Evolutionary conservation across 64 coral and sea anemone species (phyloP).

Genomic region (Exaiptasia diaphana): DNA sequence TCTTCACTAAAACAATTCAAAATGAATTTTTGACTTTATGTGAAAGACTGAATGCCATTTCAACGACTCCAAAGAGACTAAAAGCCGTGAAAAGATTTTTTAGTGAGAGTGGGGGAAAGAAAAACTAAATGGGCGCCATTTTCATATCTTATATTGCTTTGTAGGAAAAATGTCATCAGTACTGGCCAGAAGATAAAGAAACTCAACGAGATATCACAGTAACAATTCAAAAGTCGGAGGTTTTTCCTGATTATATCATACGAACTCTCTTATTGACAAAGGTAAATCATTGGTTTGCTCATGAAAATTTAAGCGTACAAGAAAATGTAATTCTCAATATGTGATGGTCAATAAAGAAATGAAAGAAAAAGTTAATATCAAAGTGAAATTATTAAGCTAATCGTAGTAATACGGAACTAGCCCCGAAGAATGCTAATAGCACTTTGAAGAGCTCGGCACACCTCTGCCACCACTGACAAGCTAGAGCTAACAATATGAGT

Average conservation of each 20-base stretch:
- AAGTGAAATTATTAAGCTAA: too few species aligned
- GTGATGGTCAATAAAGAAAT: too few species aligned
- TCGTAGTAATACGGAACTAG: too few species aligned
- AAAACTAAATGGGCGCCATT: too few species aligned
- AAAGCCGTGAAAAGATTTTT: not conserved
- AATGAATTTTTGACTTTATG: not conserved
- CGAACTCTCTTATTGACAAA: slow-evolving; percentile 59
- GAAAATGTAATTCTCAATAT: too few species aligned
- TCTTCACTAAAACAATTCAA: not conserved
- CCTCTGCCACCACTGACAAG: too few species aligned
- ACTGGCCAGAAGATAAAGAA: slow-evolving; percentile 65
- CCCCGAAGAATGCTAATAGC: too few species aligned
- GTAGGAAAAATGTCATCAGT: slow-evolving; percentile 77
- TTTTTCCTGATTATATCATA: slow-evolving; percentile 71
- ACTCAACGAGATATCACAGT: slow-evolving; percentile 49
- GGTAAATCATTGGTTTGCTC: slow-evolving; percentile 19
- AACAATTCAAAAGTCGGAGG: slow-evolving; percentile 55
- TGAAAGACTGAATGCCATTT: not conserved
- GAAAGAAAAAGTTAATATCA: too few species aligned
- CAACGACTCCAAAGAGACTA: not conserved
- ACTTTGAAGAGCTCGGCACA: too few species aligned
- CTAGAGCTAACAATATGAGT: too few species aligned
- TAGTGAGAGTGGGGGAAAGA: not conserved
- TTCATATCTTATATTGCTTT: not conserved
- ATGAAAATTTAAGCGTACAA: not conserved